These are phyloP conservation scores for Lomographa bimaculata DNA, from an alignment of 2,888 invertebrate genomes.

Conservation along the genomic window DNA sequence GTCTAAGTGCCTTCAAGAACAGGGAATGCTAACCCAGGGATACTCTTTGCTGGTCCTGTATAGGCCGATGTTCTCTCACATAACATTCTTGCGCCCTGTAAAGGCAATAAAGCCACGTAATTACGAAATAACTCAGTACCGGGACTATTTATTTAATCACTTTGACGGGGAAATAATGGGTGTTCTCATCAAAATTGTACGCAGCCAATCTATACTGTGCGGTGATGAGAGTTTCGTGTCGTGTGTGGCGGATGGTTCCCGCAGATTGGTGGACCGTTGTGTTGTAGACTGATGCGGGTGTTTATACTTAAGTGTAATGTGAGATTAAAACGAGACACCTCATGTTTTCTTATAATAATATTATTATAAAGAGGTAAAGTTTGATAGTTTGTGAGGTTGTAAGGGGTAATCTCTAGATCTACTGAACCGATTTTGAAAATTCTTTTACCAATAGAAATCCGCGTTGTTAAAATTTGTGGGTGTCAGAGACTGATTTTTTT, in stretches of 20 bases:
- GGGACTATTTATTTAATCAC: slow-evolving; percentile 82
- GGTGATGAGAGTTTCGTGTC: slow-evolving; percentile 14
- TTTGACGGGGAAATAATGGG: slow-evolving; percentile 80
- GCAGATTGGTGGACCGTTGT: slow-evolving; percentile 2
- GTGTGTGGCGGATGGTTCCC: slow-evolving; percentile 16
- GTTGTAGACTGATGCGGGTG: too few species aligned
- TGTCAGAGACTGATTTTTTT: too few species aligned
- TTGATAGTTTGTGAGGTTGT: too few species aligned
- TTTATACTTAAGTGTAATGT: too few species aligned
- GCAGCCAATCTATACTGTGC: slow-evolving; percentile 17
- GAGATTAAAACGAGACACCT: too few species aligned
- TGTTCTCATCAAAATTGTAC: slow-evolving; percentile 64
- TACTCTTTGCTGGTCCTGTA: slow-evolving; percentile 40
- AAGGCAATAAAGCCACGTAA: slow-evolving; percentile 74
- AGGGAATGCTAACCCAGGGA: slow-evolving; percentile 49
- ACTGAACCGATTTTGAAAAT: too few species aligned
- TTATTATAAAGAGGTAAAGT: too few species aligned
- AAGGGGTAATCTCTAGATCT: too few species aligned
- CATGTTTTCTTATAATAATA: too few species aligned
- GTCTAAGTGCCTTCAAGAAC: slow-evolving; percentile 8
- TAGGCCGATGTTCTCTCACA: slow-evolving; percentile 43
- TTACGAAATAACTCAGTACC: slow-evolving; percentile 76
- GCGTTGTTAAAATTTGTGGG: too few species aligned
- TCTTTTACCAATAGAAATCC: too few species aligned
- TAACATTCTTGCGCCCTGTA: slow-evolving; percentile 70